Base-by-base conservation (phyloP, 2,888 invertebrate species). In the Bellardia pandia region DNA sequence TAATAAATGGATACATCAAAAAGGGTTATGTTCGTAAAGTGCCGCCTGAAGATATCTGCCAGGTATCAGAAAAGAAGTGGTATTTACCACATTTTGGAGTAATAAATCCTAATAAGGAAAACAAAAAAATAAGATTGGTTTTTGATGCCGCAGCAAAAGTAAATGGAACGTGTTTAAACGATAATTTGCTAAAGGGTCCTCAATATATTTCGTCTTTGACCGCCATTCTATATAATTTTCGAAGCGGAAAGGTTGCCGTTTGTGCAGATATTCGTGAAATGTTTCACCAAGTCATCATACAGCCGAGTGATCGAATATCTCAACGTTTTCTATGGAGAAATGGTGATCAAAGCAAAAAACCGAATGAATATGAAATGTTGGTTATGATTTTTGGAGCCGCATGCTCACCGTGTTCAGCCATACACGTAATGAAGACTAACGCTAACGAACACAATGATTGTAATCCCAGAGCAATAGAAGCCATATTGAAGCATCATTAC, bases 141-240 rank as follows among this genome's bases (percentile, higher is more conserved):
- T 91, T 89, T 64, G 91, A 92, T 78, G 92, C 92, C 4, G 91
- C 91, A 4, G 91, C 91, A 0, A 89, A 86, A 33, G 87, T 76
- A 14, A 48, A 89, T 11, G 91, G 91, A 2, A 75, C 87, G 4
- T 90, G 89, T 3, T 62, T 89, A 3, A 89, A 89, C 51, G 58
- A 64, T 1, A 71, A 86, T 1, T 78, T 87, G 14, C 23, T 89
- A 9, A 88, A 89, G 33, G 92, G 92, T 0, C 92, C 93, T 0
- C 92, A 92, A 53, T 87, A 89, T 11, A 93, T 91, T 58, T 33
- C 11, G 3, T 77, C 77, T 4, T n/a, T 77, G 56, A 13, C 66
- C 23, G 6, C 66, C n/a, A 77, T 33, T 11, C 40, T 77, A 1
- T 77, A 56, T 16, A 56, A 13, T 56, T 68, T 77, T 13, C 68